Evolutionary conservation across 2,888 invertebrate species (phyloP), one percentile per base, ranked within the genome.

Genomic region (Mythimna lalbum): DNA sequence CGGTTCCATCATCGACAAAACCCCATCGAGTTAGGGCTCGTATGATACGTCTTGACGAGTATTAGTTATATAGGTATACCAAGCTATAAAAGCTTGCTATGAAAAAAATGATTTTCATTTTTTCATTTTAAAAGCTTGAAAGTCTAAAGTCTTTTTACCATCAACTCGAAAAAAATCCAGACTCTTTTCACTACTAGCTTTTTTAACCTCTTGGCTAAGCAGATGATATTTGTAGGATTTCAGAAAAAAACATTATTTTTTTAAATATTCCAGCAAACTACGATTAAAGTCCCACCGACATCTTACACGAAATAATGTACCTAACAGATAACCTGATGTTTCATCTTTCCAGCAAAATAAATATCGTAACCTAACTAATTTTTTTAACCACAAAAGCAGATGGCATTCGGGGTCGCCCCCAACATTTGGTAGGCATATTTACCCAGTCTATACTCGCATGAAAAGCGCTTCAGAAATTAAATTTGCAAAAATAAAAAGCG

Each of bases 301-400:
- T 19, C 4, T 7, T 33, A 19, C 4, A 21, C n/a, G 6, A 2
- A 56, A 56, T 43, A 17, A 43, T 1, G 2, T 6, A 43, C 12
- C 5, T 23, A 2, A 2, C 7, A 36, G 49, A 1, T 56, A 14
- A 33, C 36, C 3, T 4, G 23, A 60, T 27, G 19, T 60, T 53
- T 49, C 10, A 53, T 1, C 56, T 56, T 60, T 53, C 14, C 0
- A 65, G 10, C 50, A 59, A 69, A 64, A 73, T 23, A 52, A 60
- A 74, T 65, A 61, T 43, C 56, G 19, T 19, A 65, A 55, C 59
- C 65, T 55, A 39, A 63, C 63, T 56, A 56, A 65, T 78, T 70
- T 67, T 80, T 66, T 57, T 27, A 59, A 76, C 81, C 81, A 9
- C 66, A 81, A 76, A 71, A 70, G 57, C 78, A 78, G 66, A 71